These are phyloP conservation scores for Morpho helenor DNA, from an alignment of 2,888 invertebrate genomes.

Conservation along the genomic window DNA sequence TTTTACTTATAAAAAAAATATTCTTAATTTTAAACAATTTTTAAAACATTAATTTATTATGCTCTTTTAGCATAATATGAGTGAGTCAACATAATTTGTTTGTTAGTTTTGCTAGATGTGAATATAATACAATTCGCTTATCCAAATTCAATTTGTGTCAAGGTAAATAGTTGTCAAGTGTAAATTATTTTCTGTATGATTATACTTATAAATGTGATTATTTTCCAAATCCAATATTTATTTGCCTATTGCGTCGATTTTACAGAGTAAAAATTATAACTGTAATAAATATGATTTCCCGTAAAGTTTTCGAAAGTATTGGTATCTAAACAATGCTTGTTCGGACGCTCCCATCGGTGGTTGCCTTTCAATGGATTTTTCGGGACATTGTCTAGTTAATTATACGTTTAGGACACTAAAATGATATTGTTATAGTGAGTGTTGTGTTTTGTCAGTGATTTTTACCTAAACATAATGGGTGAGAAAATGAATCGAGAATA, in stretches of 20 bases:
- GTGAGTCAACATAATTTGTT: neutral
- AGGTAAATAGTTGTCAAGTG: constrained; percentile 43
- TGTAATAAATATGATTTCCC: neutral
- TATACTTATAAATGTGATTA: no score
- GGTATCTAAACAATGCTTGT: constrained; percentile 45
- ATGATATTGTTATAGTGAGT: constrained; percentile 37
- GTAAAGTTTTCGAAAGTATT: neutral
- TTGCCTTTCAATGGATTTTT: constrained; percentile 30
- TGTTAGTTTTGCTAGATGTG: neutral
- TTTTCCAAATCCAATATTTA: no score
- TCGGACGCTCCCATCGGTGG: constrained; percentile 59
- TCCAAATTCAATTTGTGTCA: constrained; percentile 38
- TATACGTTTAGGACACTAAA: constrained; percentile 29
- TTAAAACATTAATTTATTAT: no score
- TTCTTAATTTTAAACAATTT: no score
- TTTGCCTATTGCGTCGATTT: no score
- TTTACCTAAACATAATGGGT: constrained; percentile 48
- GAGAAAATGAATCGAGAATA: constrained; percentile 69
- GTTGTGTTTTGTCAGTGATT: constrained; percentile 35
- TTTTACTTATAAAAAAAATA: no score
- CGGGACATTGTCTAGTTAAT: constrained; percentile 27
- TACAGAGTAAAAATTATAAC: no score
- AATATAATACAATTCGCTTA: neutral
- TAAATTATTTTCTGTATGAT: neutral
- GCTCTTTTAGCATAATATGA: no score